Conservation (phyloP, 2,113 vertebrate species). For the Hylia prasina region DNA sequence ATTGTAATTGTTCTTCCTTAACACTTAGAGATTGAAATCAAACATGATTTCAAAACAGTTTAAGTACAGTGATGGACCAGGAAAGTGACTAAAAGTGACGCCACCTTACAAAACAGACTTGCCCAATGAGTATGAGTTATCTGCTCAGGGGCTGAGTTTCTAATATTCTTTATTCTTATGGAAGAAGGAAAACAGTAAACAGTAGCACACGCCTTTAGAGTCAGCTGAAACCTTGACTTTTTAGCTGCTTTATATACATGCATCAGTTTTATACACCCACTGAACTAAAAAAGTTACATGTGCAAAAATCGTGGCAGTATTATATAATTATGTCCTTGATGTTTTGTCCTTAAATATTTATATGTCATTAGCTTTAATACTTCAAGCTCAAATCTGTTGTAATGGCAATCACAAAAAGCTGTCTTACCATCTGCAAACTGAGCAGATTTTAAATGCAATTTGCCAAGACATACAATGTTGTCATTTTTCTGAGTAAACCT, state of each 20-base stretch:
- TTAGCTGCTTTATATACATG: background rate
- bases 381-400: background rate
- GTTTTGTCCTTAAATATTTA: conserved; percentile 5
- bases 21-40: conserved; percentile 23
- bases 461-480: background rate
- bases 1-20: conserved; percentile 47
- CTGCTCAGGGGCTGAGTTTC: background rate
- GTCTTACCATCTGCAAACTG: background rate
- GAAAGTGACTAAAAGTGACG: background rate
- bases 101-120: background rate
- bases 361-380: conserved; percentile 12
- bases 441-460: background rate
- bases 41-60: conserved; percentile 4
- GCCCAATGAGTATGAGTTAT: background rate
- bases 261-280: background rate
- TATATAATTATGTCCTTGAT: background rate
- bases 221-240: background rate
- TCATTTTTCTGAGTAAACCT: conserved; percentile 16
- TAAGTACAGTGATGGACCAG: conserved; percentile 53
- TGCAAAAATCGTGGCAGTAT: background rate
- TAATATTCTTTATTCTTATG: background rate
- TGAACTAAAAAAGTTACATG: background rate
- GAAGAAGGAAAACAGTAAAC: background rate
- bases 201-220: background rate
- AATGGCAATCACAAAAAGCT: background rate